These are phyloP conservation scores for Dermatemys mawii DNA, from an alignment of 2,113 vertebrate species.

Conservation along the genomic window DNA sequence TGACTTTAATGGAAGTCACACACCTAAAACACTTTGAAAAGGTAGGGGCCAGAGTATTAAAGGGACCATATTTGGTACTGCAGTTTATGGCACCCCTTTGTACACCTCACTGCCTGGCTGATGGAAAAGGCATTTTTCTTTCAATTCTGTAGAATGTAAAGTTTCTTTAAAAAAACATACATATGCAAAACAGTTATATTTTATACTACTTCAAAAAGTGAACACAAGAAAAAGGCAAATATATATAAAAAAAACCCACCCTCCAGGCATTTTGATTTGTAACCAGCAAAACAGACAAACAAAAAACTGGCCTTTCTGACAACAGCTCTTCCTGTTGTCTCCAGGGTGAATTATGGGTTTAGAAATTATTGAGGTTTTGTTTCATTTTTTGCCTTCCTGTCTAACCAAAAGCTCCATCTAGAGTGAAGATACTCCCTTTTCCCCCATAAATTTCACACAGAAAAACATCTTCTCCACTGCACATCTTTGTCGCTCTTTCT, in stretches of 20 bases:
- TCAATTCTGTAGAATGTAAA: not conserved
- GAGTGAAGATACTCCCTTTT: not conserved
- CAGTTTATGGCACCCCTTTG: too few relatives aligned
- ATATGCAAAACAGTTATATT: not conserved
- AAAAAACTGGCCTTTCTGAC: not conserved
- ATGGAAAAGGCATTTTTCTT: too few relatives aligned
- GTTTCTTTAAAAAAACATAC: not conserved
- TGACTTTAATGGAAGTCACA: too few relatives aligned
- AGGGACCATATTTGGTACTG: too few relatives aligned
- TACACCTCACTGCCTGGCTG: too few relatives aligned
- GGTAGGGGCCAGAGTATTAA: too few relatives aligned
- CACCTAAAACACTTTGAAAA: too few relatives aligned
- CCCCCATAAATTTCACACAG: not conserved
- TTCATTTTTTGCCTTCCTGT: not conserved
- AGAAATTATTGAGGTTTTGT: not conserved
- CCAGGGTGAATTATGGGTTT: not conserved
- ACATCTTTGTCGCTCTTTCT: fast-evolving
- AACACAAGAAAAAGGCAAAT: not conserved
- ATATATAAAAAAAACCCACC: not conserved
- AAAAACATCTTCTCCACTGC: not conserved
- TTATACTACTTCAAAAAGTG: not conserved
- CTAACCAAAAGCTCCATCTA: not conserved
- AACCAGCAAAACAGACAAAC: not conserved
- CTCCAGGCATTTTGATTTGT: not conserved
- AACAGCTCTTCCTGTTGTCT: not conserved